Conservation (phyloP, 1,140 invertebrate species). For the Tetranychus cinnabarinus region DNA sequence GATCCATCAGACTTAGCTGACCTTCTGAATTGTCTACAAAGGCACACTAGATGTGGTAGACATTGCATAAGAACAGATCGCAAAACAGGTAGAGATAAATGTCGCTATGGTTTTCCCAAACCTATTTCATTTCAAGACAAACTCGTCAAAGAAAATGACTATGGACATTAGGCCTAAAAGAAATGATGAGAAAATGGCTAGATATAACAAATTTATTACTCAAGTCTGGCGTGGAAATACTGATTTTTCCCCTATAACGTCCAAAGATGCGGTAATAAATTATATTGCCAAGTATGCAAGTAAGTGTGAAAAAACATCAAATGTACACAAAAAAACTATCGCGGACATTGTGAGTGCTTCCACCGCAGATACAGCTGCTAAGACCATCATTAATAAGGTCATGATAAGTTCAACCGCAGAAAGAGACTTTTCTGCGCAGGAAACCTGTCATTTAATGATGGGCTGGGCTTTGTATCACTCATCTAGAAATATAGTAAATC, state of each 20-base stretch:
- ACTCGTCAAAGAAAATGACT: too few species aligned
- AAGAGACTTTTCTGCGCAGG: neutral
- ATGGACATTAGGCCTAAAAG: neutral
- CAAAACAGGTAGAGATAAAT: too few species aligned
- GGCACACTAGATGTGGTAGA: too few species aligned
- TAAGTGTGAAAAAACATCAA: neutral
- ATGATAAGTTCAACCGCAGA: neutral
- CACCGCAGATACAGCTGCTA: neutral
- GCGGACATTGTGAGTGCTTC: neutral
- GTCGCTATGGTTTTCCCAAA: too few species aligned
- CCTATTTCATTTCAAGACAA: too few species aligned
- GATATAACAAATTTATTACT: neutral
- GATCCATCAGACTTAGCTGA: too few species aligned
- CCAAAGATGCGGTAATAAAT: neutral
- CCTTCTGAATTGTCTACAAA: too few species aligned
- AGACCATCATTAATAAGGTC: neutral
- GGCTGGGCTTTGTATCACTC: neutral
- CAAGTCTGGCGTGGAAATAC: neutral
- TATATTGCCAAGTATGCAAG: neutral
- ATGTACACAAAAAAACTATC: neutral
- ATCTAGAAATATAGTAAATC: neutral
- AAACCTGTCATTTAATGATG: neutral
- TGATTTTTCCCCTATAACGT: neutral
- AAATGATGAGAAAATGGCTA: neutral
- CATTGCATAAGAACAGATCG: too few species aligned